Percentiles rank a stretch among this genome's conserved stretches.
Conservation (phyloP, 2,113 vertebrate species). For the Mesocricetus auratus region DNA sequence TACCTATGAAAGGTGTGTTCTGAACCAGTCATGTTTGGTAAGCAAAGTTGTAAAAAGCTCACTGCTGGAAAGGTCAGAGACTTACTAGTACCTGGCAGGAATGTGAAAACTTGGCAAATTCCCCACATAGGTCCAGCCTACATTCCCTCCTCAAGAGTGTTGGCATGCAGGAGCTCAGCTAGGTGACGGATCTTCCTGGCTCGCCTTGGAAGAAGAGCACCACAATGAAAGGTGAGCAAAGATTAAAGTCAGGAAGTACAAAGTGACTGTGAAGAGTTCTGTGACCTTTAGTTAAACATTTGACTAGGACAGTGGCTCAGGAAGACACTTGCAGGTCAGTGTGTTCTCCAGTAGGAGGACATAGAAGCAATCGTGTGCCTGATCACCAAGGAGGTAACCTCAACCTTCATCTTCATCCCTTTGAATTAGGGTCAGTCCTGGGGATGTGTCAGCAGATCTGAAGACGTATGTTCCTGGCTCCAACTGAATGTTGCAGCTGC, state of each 20-base stretch:
- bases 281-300: slow-evolving; percentile 22
- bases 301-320: background rate
- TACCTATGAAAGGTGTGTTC: background rate
- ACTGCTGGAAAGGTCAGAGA: background rate
- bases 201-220: background rate
- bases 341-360: background rate
- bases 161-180: background rate
- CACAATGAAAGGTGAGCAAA: background rate
- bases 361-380: slow-evolving; percentile 6
- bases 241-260: slow-evolving; percentile 23
- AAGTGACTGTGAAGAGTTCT: background rate
- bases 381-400: slow-evolving; percentile 34
- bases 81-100: background rate
- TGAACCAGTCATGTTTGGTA: background rate
- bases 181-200: background rate
- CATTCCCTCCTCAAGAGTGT: slow-evolving; percentile 3
- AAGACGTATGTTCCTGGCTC: background rate
- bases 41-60: background rate
- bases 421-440: background rate
- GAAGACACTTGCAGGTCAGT: slow-evolving; percentile 26
- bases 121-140: background rate
- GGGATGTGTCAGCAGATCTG: background rate
- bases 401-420: background rate
- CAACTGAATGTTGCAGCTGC: background rate
- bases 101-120: slow-evolving; percentile 2